Percentiles rank a stretch among this genome's conserved stretches.
Conservation (phyloP, 2,888 invertebrate species). For the Yponomeuta plumbellus region DNA sequence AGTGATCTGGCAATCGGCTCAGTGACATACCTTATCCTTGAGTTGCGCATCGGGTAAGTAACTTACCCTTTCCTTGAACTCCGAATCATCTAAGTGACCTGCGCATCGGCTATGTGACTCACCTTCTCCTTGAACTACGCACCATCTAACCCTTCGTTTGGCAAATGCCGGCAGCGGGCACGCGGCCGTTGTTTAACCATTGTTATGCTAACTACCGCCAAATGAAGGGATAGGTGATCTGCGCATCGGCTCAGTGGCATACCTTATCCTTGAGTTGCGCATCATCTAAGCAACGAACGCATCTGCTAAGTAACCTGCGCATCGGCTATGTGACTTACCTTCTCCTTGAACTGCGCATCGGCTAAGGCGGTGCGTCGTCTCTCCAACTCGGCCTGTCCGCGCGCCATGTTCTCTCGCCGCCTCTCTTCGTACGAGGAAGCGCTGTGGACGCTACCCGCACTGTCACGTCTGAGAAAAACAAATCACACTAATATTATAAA, state of each 20-base stretch:
- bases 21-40: too few species aligned
- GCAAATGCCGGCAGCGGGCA: too few species aligned
- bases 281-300: conserved; percentile 80
- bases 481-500: too few species aligned
- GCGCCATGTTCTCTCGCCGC: conserved; percentile 97
- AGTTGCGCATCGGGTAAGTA: conserved; percentile 77
- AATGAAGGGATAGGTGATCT: conserved; percentile 78
- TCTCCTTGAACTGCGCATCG: conserved; percentile 92
- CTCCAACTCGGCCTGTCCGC: conserved; percentile 98
- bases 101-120: conserved; percentile 83
- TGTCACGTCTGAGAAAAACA: conserved; percentile 49
- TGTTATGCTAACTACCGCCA: too few species aligned
- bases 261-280: conserved; percentile 90
- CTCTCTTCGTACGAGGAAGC: conserved; percentile 94
- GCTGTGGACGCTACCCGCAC: conserved; percentile 51
- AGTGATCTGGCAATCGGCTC: too few species aligned
- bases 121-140: conserved; percentile 90
- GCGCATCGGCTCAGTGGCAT: conserved; percentile 83
- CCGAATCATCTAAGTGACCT: conserved; percentile 73
- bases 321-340: conserved; percentile 80
- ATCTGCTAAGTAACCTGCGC: conserved; percentile 81
- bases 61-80: too few species aligned
- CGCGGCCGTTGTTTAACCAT: too few species aligned
- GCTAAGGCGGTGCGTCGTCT: conserved; percentile 90
- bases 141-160: conserved; percentile 77